Evolutionary conservation across 2,113 vertebrate species (phyloP).

Genomic region (Mastomys coucha): DNA sequence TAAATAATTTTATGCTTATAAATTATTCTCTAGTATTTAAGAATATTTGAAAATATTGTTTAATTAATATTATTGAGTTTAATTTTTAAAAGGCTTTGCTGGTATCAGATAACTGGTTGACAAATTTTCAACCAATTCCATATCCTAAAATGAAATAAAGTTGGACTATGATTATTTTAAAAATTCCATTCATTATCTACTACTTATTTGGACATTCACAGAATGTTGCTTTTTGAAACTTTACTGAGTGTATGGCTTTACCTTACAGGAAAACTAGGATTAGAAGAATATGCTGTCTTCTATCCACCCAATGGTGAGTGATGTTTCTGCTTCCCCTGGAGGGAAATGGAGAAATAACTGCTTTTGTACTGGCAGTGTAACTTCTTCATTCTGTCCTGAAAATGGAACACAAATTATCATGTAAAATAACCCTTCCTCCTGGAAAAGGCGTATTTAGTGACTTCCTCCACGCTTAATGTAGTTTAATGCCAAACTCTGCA

Average conservation of each 20-base stretch:
- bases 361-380: neutral
- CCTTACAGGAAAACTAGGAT: constrained; percentile 91
- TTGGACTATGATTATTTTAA: neutral
- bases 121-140: constrained; percentile 62
- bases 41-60: neutral
- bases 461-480: neutral
- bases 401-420: constrained; percentile 43
- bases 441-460: neutral
- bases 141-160: constrained; percentile 60
- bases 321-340: constrained; percentile 86
- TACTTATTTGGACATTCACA: constrained; percentile 27
- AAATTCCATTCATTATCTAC: neutral
- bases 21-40: constrained; percentile 38
- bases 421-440: constrained; percentile 26
- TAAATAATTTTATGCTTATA: neutral
- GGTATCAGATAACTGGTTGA: constrained; percentile 17
- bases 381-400: constrained; percentile 41
- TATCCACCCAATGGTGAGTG: constrained; percentile 97
- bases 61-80: constrained; percentile 9
- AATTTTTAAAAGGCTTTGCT: constrained; percentile 41
- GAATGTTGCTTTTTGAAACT: constrained; percentile 37
- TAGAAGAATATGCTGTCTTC: constrained; percentile 94
- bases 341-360: constrained; percentile 79
- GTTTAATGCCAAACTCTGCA: neutral
- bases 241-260: constrained; percentile 49